phyloP scores from a whole-genome alignment of 2,797 vertebrate genomes.

The Spinibarbus caldwelli region DNA sequence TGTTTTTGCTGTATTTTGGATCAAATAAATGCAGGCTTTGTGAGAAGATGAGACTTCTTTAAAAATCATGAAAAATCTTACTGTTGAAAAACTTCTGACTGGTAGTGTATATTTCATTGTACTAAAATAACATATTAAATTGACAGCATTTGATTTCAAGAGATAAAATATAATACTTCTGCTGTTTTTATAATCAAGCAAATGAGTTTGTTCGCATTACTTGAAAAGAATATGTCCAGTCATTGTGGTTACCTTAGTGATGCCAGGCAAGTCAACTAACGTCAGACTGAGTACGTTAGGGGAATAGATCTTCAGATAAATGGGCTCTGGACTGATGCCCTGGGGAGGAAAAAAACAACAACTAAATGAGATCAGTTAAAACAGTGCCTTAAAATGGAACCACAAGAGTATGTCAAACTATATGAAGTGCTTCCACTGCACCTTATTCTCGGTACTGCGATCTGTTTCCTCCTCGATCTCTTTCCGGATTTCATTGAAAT shows the following conservation, averaged over 20 bases:
- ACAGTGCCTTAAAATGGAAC: background rate
- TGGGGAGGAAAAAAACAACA: conserved; percentile 58
- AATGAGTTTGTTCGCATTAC: background rate
- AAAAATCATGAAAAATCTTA: too few relatives aligned
- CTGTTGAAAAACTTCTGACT: too few relatives aligned
- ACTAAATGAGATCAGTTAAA: conserved; percentile 30
- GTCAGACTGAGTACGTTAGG: conserved; percentile 84
- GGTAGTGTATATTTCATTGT: background rate
- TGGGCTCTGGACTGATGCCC: conserved; percentile 83
- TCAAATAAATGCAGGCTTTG: too few relatives aligned
- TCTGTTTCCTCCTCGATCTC: conserved; percentile 84
- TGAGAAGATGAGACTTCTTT: too few relatives aligned
- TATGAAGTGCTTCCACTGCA: conserved; percentile 55
- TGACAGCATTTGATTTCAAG: background rate
- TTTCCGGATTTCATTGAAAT: conserved; percentile 78
- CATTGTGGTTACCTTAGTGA: conserved; percentile 79
- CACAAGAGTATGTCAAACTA: background rate
- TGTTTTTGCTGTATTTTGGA: too few relatives aligned
- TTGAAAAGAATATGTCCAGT: background rate
- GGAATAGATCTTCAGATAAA: conserved; percentile 85
- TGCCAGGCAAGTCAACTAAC: conserved; percentile 85
- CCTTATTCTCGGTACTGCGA: conserved; percentile 80
- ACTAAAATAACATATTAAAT: background rate
- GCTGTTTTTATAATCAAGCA: background rate
- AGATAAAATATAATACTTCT: background rate